Conservation (phyloP, 2,113 vertebrate species). For the Setophaga kirtlandii region DNA sequence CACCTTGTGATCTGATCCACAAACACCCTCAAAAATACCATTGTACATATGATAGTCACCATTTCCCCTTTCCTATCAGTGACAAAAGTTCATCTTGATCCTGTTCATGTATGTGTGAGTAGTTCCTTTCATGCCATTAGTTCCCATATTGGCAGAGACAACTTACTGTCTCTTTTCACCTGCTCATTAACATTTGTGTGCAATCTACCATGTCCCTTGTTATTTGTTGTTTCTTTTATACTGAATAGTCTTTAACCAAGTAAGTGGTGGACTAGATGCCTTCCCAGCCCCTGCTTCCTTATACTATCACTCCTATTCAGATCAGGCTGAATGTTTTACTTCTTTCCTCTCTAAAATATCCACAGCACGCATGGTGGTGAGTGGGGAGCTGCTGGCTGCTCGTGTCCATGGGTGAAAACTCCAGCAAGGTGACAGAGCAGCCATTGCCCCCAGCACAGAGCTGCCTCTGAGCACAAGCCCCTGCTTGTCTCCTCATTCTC, state of each 20-base stretch:
- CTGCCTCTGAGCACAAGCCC: not conserved
- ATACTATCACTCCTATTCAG: not conserved
- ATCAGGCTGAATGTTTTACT: not conserved
- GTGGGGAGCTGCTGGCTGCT: not conserved
- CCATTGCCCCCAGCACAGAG: not conserved
- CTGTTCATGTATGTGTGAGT: not conserved
- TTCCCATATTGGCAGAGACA: not conserved
- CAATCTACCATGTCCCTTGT: not conserved
- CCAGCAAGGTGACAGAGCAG: not conserved
- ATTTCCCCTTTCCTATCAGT: not conserved
- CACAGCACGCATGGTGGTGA: not conserved
- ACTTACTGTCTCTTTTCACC: not conserved
- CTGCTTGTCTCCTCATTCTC: not conserved
- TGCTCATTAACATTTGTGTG: not conserved
- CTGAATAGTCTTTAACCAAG: not conserved
- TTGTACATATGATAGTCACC: not conserved
- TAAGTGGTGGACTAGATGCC: not conserved
- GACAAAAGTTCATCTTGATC: not conserved
- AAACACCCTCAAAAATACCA: not conserved
- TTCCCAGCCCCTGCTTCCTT: not conserved
- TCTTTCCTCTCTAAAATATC: not conserved
- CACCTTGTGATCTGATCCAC: not conserved
- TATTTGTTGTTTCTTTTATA: not conserved
- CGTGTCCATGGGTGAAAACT: rapidly evolving
- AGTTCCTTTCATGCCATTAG: not conserved